phyloP scores from a whole-genome alignment of 2,797 vertebrate species.

The Chiloscyllium punctatum region DNA sequence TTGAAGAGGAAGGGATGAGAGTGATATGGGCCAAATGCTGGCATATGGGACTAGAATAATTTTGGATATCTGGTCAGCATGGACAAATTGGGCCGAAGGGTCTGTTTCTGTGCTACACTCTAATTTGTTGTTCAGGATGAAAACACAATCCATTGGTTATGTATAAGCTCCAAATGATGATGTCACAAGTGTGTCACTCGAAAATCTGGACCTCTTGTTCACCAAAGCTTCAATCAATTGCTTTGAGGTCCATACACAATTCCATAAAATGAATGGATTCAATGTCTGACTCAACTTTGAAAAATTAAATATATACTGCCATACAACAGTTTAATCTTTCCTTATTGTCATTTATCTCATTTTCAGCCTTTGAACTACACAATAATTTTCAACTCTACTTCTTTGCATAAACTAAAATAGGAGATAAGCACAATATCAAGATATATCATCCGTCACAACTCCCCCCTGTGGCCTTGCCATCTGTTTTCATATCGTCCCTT shows the following conservation, averaged over 20 bases:
- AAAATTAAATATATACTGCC: not conserved
- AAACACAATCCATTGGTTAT: not conserved
- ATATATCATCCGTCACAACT: not conserved
- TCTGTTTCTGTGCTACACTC: too few relatives aligned
- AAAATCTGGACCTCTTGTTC: not conserved
- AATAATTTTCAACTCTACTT: not conserved
- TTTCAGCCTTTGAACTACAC: not conserved
- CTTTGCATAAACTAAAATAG: not conserved
- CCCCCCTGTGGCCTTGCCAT: not conserved
- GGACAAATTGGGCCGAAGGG: too few relatives aligned
- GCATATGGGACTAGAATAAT: too few relatives aligned
- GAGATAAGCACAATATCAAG: not conserved
- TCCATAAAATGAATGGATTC: not conserved
- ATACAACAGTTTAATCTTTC: not conserved
- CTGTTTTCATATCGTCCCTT: not conserved
- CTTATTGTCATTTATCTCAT: not conserved
- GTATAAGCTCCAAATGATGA: not conserved
- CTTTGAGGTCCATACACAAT: not conserved
- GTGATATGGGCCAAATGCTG: too few relatives aligned
- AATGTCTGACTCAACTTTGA: not conserved
- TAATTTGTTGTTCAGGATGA: not conserved
- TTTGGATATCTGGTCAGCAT: too few relatives aligned
- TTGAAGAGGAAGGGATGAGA: too few relatives aligned
- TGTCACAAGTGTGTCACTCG: not conserved
- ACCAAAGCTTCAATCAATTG: not conserved